These are phyloP conservation scores for Diuraphis noxia DNA, from an alignment of 1,140 invertebrate species.

Conservation along the genomic window DNA sequence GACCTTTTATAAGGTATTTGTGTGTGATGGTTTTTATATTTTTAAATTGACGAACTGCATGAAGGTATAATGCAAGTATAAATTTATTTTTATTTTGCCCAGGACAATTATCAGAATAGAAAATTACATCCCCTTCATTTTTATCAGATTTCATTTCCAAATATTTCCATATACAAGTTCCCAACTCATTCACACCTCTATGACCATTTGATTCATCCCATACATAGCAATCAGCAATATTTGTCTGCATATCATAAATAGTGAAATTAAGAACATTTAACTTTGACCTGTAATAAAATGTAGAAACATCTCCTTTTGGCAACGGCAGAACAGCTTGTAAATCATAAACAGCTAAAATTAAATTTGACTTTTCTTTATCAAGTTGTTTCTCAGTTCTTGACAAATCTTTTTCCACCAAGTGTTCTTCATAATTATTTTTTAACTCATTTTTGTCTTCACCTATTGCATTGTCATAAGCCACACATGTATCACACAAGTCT, in stretches of 20 bases:
- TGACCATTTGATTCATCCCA: conserved; percentile 58
- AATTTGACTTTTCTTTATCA: conserved; percentile 54
- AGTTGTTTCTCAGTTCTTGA: conserved; percentile 49
- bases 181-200: conserved; percentile 57
- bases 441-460: conserved; percentile 49
- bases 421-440: conserved; percentile 54
- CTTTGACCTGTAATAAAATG: conserved; percentile 58
- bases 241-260: conserved; percentile 54
- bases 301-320: conserved; percentile 56
- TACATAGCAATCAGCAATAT: conserved; percentile 57
- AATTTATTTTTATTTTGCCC: conserved; percentile 56
- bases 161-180: conserved; percentile 56
- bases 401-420: conserved; percentile 55
- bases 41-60: conserved; percentile 30
- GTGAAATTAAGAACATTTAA: conserved; percentile 58
- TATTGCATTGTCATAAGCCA: conserved; percentile 50
- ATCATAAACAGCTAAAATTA: conserved; percentile 55
- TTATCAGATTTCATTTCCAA: conserved; percentile 50
- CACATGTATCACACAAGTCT: conserved; percentile 56
- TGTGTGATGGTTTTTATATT: conserved; percentile 47
- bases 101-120: conserved; percentile 57
- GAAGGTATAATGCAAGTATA: conserved; percentile 31
- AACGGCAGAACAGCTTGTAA: conserved; percentile 55
- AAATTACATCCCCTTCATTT: conserved; percentile 55
- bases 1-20: conserved; percentile 48